Base-by-base conservation (phyloP, 2,888 invertebrate genomes). In the Acleris sparsana region DNA sequence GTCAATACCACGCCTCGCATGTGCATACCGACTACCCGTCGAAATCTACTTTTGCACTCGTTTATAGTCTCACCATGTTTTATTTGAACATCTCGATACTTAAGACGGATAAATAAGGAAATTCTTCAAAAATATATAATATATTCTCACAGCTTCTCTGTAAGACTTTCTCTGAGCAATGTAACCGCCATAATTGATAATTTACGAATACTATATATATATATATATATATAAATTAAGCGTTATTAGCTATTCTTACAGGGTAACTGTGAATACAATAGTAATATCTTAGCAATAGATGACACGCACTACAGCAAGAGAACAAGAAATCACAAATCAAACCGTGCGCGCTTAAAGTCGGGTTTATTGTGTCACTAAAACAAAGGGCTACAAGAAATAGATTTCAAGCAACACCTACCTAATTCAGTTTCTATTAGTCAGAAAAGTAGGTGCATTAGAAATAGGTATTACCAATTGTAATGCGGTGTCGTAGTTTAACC, bases 121-220 rank as follows among this genome's bases (percentile, higher is more conserved):
- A 43, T 43, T 44, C n/a, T 25, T 25, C n/a, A 25, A 25, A 1
- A 16, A 53, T 16, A 53, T 33, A 43, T n/a, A 44, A 25, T 48
- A 49, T 64, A 69, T 68, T 77, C 84, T 80, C 88, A 89, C 90
- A 92, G 90, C 85, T 87, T 86, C 89, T 89, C 91, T 92, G 91
- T 89, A 92, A 90, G 88, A 83, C 83, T 82, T 80, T 78, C 70
- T 53, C 68, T 70, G 79, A 81, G 85, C 83, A 87, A 91, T 87
- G 92, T 91, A 92, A 92, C 91, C 77, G 92, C 92, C 92, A 92
- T 91, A 89, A 86, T 85, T 73, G 58, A 71, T 68, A 67, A 33
- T 33, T 3, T 33, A 9, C 3, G 9, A 33, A 33, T 9, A 9
- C 9, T 33, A 33, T 33, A 33, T 9, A 29, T 25, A 25, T 25